phyloP scores from a whole-genome alignment of 2,797 vertebrate genomes.

The Microhierax caerulescens region DNA sequence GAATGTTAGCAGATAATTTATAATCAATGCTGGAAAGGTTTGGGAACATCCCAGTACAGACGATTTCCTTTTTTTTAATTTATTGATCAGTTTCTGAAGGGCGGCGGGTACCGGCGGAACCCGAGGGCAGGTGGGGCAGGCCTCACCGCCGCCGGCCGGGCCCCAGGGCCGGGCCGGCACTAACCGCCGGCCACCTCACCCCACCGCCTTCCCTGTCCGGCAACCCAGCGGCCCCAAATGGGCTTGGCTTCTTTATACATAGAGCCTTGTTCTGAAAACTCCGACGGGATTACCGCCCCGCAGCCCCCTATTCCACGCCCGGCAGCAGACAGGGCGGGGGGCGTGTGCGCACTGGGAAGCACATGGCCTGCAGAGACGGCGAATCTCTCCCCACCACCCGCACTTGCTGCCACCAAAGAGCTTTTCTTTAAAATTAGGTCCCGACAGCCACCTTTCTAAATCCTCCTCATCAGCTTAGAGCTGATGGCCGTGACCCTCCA shows the following conservation, averaged over 20 bases:
- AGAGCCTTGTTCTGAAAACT: background rate
- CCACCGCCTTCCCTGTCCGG: background rate
- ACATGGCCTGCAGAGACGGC: rapidly evolving
- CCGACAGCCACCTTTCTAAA: too few species aligned
- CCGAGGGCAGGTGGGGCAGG: background rate
- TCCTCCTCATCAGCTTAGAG: background rate
- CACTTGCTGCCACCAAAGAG: background rate
- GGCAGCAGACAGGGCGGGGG: background rate
- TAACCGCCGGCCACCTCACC: rapidly evolving
- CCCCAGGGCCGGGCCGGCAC: too few species aligned
- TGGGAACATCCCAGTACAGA: background rate
- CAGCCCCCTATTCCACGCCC: background rate
- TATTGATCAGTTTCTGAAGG: background rate
- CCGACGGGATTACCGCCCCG: background rate
- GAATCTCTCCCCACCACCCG: background rate
- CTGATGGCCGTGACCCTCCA: background rate
- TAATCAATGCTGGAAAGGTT: background rate
- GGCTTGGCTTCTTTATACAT: rapidly evolving
- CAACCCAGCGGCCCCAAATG: background rate
- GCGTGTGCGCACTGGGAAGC: rapidly evolving
- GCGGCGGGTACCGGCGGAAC: rapidly evolving
- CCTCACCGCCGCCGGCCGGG: too few species aligned
- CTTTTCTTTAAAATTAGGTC: background rate
- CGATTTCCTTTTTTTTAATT: background rate
- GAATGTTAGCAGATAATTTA: background rate